Evolutionary conservation across 2,888 invertebrate genomes (phyloP).

Genomic region (Pterobdella sp.): DNA sequence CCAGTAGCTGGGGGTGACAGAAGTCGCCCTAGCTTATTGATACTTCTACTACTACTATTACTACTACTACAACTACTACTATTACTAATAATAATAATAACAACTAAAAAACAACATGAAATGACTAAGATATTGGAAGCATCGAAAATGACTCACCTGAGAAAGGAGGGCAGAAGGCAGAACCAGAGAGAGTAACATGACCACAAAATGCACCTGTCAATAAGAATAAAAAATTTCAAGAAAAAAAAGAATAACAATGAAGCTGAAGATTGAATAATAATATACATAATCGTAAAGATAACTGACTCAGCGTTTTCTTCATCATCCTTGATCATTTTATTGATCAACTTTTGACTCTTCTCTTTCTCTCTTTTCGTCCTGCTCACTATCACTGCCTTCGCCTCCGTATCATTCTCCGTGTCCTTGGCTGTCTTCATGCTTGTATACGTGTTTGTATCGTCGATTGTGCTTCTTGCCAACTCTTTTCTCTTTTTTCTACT

Average conservation of each 20-base stretch:
- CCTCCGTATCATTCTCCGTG: not conserved
- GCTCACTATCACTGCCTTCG: not conserved
- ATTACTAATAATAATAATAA: no score
- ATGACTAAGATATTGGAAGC: no score
- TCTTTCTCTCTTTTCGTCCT: not conserved
- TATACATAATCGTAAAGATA: not conserved
- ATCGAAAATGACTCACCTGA: no score
- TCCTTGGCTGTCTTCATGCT: not conserved
- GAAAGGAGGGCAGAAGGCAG: conserved; percentile 18
- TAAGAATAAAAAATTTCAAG: not conserved
- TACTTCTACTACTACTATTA: no score
- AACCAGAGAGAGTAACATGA: conserved; percentile 29
- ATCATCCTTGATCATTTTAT: not conserved
- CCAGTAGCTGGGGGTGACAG: no score
- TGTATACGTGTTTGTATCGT: not conserved
- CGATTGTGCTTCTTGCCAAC: not conserved
- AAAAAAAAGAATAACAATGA: not conserved
- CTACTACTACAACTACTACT: no score
- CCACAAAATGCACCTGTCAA: conserved; percentile 28
- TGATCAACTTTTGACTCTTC: not conserved
- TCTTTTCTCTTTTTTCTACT: not conserved
- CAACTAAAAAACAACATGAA: no score
- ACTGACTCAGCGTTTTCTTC: not conserved
- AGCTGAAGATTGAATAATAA: not conserved
- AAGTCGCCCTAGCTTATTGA: no score